These are phyloP conservation scores for Epinotia brunnichana DNA, from an alignment of 2,888 invertebrate species.

Conservation along the genomic window DNA sequence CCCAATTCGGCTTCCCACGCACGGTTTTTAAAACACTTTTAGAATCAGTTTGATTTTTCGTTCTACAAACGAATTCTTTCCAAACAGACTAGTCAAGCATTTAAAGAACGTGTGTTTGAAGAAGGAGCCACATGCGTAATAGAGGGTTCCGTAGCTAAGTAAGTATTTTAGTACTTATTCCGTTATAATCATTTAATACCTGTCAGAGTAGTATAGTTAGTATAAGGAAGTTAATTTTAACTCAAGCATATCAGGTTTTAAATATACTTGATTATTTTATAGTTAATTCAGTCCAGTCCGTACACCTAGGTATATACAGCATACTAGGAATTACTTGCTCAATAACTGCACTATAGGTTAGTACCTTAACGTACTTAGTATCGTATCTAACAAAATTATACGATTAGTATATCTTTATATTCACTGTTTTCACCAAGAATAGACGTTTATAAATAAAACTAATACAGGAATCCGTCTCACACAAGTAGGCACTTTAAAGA, in stretches of 20 bases:
- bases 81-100: slow-evolving; percentile 18
- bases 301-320: too few species aligned
- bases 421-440: neutral
- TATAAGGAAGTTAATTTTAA: neutral
- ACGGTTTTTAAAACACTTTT: slow-evolving; percentile 27
- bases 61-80: slow-evolving; percentile 27
- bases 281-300: neutral
- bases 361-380: too few species aligned
- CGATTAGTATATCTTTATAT: too few species aligned
- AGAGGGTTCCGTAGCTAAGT: neutral
- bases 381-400: too few species aligned
- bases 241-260: neutral
- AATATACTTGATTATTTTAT: neutral
- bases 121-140: neutral
- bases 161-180: neutral
- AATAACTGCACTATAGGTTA: too few species aligned
- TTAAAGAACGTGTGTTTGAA: neutral
- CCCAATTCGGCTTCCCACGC: slow-evolving; percentile 38
- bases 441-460: slow-evolving; percentile 22
- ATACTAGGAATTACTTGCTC: too few species aligned
- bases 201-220: neutral
- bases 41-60: slow-evolving; percentile 13
- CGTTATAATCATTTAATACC: neutral
- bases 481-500: slow-evolving; percentile 25
- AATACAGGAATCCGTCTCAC: slow-evolving; percentile 13